Percentiles rank a stretch among this genome's conserved stretches.
Evolutionary conservation across 2,113 vertebrate genomes (phyloP).

Genomic region (Callospermophilus lateralis): DNA sequence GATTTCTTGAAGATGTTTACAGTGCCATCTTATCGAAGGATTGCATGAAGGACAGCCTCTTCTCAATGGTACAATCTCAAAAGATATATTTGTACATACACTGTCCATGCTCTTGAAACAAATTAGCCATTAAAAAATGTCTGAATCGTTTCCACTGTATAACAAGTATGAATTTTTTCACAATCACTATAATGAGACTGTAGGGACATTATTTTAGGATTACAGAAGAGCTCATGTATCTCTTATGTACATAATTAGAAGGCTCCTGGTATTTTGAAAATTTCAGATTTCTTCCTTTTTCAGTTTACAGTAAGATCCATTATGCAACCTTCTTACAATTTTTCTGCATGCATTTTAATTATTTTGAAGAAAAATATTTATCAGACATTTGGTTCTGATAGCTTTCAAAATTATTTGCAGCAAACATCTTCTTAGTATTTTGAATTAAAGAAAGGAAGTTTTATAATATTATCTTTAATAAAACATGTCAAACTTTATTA

Average conservation of each 20-base stretch:
- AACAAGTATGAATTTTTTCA: conserved; percentile 63
- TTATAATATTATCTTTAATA: neutral
- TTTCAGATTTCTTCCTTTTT: neutral
- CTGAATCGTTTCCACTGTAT: conserved; percentile 43
- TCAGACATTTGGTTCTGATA: neutral
- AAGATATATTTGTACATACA: conserved; percentile 37
- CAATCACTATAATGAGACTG: conserved; percentile 63
- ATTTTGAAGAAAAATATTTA: neutral
- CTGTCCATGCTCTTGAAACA: conserved; percentile 15
- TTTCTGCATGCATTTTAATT: neutral
- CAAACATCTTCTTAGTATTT: neutral
- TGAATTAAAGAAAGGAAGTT: neutral
- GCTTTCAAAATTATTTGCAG: conserved; percentile 12
- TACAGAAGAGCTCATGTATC: conserved; percentile 43
- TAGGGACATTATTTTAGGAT: conserved; percentile 66
- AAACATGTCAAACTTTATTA: neutral
- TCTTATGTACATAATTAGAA: conserved; percentile 49
- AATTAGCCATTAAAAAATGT: conserved; percentile 42
- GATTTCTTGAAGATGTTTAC: conserved; percentile 97
- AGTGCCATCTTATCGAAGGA: conserved; percentile 92
- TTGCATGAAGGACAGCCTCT: conserved; percentile 93
- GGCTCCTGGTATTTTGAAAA: neutral
- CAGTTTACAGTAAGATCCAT: neutral
- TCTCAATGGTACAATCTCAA: conserved; percentile 92
- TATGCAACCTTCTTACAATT: neutral